Conservation (phyloP, 2,113 vertebrate genomes). For the Oncorhynchus mykiss region DNA sequence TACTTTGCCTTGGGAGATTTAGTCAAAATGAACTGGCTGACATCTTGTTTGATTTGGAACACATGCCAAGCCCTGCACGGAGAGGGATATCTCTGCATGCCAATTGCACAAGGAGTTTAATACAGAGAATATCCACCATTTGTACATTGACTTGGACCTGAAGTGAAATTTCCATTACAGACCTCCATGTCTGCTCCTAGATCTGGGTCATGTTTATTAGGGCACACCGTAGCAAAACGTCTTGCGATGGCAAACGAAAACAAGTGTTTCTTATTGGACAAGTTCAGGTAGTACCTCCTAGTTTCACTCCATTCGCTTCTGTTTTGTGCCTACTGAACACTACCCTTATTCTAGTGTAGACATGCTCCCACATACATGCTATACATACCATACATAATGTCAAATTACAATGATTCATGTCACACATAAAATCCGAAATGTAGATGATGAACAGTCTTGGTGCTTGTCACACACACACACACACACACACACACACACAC, state of each 20-base stretch:
- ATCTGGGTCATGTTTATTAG: neutral
- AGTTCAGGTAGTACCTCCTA: neutral
- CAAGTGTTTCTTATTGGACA: no score
- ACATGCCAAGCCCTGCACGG: neutral
- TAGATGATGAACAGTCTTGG: no score
- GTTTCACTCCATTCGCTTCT: no score
- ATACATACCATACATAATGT: neutral
- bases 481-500: constrained; percentile 21
- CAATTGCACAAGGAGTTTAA: neutral
- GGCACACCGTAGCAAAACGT: neutral
- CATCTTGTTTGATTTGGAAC: neutral
- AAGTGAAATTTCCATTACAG: neutral
- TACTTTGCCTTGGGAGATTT: neutral
- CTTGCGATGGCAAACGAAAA: no score
- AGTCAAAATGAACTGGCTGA: neutral
- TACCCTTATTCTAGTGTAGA: neutral
- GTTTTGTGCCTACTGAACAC: no score
- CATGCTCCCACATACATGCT: constrained; percentile 12
- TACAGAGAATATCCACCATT: neutral
- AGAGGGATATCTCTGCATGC: neutral
- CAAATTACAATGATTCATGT: no score
- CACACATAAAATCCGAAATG: no score
- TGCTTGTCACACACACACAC: neutral
- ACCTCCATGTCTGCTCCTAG: neutral
- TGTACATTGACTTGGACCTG: neutral